Percentiles rank a stretch among this genome's conserved stretches.
Conservation (phyloP, 2,888 invertebrate species). For the Zaprionus bogoriensis region DNA sequence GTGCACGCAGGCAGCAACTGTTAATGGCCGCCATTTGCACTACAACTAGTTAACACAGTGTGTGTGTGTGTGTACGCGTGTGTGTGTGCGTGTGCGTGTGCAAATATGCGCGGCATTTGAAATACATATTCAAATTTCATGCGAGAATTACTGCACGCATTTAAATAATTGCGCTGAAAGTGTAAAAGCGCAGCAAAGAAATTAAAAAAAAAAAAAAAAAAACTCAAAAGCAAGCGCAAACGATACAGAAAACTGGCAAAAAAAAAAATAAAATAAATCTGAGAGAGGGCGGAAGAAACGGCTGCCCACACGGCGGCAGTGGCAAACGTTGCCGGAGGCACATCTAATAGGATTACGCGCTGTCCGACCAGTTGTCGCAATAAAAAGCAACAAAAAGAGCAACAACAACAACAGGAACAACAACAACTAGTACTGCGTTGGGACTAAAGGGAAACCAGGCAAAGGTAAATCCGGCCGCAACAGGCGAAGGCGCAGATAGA, state of each 20-base stretch:
- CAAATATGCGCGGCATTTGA: constrained; percentile 63
- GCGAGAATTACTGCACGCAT: constrained; percentile 73
- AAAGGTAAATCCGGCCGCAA: constrained; percentile 36
- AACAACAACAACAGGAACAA: constrained; percentile 25
- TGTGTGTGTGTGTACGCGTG: constrained; percentile 9
- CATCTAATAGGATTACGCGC: constrained; percentile 71
- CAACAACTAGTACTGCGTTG: background rate
- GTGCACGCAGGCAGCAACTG: constrained; percentile 48
- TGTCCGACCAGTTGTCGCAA: constrained; percentile 60
- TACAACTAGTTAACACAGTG: constrained; percentile 5
- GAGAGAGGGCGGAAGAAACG: constrained; percentile 1
- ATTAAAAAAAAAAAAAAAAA: constrained; percentile 5
- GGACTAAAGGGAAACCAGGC: constrained; percentile 25
- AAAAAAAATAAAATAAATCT: constrained; percentile 10
- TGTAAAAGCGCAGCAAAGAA: constrained; percentile 37
- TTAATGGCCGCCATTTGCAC: constrained; percentile 42
- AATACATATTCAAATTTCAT: constrained; percentile 73
- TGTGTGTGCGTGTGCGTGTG: constrained; percentile 22
- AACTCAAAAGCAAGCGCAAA: background rate
- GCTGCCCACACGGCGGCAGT: constrained; percentile 9
- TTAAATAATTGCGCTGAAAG: constrained; percentile 67
- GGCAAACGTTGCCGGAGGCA: constrained; percentile 30
- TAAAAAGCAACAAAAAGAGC: no score
- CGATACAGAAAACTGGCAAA: background rate
- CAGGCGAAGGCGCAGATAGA: no score